Conservation (phyloP, 1,140 invertebrate species). For the Rhynchophorus ferrugineus region DNA sequence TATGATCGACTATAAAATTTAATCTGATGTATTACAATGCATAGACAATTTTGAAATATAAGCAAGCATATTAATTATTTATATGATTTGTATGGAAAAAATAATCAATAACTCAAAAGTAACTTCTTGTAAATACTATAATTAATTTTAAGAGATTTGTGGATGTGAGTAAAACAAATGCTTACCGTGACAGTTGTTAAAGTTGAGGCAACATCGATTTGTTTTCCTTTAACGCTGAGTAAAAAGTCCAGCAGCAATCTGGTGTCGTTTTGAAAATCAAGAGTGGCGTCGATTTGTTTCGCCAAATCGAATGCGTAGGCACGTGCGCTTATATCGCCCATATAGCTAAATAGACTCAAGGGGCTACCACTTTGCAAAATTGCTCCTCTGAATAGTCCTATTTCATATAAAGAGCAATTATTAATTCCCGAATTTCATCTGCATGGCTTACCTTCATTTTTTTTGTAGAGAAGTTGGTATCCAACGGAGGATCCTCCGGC, state of each 20-base stretch:
- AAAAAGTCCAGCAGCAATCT: slow-evolving; percentile 9
- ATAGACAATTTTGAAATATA: too few species aligned
- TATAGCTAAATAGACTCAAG: slow-evolving; percentile 39
- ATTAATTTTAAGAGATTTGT: too few species aligned
- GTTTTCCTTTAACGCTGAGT: slow-evolving; percentile 2
- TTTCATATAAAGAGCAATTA: too few species aligned
- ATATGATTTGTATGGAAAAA: too few species aligned
- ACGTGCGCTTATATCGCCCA: slow-evolving; percentile 14
- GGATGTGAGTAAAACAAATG: too few species aligned
- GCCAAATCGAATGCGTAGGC: slow-evolving; percentile 17
- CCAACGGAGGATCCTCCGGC: slow-evolving; percentile 57
- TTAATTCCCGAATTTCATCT: too few species aligned
- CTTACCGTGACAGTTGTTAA: slow-evolving; percentile 17
- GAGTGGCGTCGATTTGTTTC: slow-evolving; percentile 4
- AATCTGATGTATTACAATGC: too few species aligned
- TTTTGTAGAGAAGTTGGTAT: slow-evolving; percentile 15
- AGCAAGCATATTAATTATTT: too few species aligned
- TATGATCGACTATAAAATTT: too few species aligned
- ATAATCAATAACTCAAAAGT: too few species aligned
- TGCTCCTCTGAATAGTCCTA: slow-evolving; percentile 57
- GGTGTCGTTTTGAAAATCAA: slow-evolving; percentile 11
- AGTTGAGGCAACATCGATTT: slow-evolving; percentile 17
- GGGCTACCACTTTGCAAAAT: slow-evolving; percentile 72
- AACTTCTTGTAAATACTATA: too few species aligned
- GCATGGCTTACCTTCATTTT: slow-evolving; percentile 16